Evolutionary conservation across 2,888 invertebrate species (phyloP).

Genomic region (Ormyrus thymus): DNA sequence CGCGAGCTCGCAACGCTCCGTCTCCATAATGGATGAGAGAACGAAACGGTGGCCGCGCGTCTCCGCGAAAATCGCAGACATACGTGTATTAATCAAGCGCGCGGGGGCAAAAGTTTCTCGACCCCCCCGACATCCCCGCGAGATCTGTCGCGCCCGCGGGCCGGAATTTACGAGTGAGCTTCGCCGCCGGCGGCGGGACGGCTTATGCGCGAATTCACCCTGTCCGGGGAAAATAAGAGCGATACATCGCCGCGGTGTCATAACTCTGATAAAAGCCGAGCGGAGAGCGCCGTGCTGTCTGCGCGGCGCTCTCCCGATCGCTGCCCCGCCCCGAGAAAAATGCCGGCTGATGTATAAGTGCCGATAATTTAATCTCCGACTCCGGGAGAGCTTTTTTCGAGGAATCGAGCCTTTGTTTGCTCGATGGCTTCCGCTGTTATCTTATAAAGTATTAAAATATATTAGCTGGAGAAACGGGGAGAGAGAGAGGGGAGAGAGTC

Average conservation of each 20-base stretch:
- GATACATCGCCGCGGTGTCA: slow-evolving; percentile 26
- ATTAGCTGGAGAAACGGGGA: no score
- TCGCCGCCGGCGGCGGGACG: no score
- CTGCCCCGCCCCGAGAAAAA: background rate
- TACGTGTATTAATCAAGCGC: slow-evolving; percentile 24
- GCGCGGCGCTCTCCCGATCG: background rate
- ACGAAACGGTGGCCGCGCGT: background rate
- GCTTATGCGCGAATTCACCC: slow-evolving; percentile 30
- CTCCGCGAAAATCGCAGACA: background rate
- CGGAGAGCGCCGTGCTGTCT: no score
- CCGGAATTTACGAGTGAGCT: slow-evolving; percentile 28
- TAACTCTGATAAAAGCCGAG: slow-evolving; percentile 37
- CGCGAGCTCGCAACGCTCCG: background rate
- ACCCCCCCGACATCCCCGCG: background rate
- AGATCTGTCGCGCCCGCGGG: background rate
- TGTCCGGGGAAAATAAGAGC: slow-evolving; percentile 18
- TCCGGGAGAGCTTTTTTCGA: no score
- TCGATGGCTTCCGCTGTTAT: no score
- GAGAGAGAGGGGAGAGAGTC: no score
- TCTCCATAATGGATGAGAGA: slow-evolving; percentile 38
- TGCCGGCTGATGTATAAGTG: no score
- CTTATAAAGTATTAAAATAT: no score
- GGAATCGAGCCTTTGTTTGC: no score
- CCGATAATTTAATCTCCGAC: no score
- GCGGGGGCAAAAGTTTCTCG: slow-evolving; percentile 33